Evolutionary conservation across 2,797 vertebrate species (phyloP), one percentile per base, ranked within the genome.

Genomic region (Coregonus suidteri): DNA sequence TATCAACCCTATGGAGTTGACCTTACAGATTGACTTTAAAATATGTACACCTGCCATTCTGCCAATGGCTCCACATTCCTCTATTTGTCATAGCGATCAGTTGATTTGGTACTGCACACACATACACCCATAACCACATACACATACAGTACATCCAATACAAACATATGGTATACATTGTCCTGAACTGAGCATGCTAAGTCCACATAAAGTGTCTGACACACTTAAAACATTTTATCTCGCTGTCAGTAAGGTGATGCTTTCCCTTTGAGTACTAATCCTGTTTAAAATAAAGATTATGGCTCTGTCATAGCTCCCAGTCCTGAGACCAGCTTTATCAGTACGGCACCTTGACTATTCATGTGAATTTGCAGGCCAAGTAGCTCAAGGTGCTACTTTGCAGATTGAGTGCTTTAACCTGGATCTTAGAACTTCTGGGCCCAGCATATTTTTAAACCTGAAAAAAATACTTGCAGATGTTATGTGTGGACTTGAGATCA

Each of bases 361-460:
- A 75, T 62, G 62, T 71, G 64, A 82, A 81, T 81, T 81, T 82
- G 77, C 67, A 77, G 82, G 62, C 82, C 80, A 81, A 78, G 77
- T 72, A 79, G 80, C 83, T 77, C 78, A 85, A 86, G 83, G 76
- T 83, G 79, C 71, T 79, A 71, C 83, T 81, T 85, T 85, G 59
- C 76, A 84, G 84, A 87, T 84, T 89, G 67, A 67, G 76, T 34
- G 25, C 69, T 77, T 79, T 77, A 81, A 81, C 82, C 79, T 72
- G 59, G 76, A 80, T 79, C 80, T 30, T 7, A 59, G 6, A 41
- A 69, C 30, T 35, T 67, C 30, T 47, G 41, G 41, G 41, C 41
- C 41, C 41, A 47, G 41, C 4, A 68, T 41, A 11, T 41, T n/a
- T 35, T 68, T 15, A 75, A 87, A 82, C 20, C 59, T 64, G 20